A percentile compares a stretch with the other conserved stretches of the same genome.
phyloP scores from a whole-genome alignment of 2,113 vertebrate genomes.

The Sigmodon hispidus region DNA sequence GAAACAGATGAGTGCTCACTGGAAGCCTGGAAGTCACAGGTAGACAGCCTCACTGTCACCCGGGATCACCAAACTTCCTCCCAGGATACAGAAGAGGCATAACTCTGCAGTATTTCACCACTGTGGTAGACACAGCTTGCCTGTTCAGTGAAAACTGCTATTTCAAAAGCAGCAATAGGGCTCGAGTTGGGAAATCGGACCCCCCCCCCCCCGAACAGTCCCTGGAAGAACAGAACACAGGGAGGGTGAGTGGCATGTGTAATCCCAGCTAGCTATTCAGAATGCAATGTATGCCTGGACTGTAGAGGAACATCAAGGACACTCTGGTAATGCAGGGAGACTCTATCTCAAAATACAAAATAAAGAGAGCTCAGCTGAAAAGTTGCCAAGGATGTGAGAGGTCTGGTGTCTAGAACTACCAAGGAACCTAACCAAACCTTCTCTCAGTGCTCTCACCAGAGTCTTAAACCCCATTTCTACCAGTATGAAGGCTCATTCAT shows the following conservation, averaged over 20 bases:
- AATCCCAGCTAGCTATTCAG: background rate
- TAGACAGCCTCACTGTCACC: background rate
- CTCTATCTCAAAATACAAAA: background rate
- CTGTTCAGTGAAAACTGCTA: background rate
- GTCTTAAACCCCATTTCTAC: background rate
- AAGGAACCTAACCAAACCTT: background rate
- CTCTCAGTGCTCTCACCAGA: too few species aligned
- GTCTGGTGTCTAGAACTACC: background rate
- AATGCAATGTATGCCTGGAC: background rate
- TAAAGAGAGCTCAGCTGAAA: background rate
- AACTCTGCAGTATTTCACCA: too few species aligned
- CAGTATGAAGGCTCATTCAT: background rate
- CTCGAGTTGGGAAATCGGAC: background rate
- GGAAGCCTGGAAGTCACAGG: background rate
- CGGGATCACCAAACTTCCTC: background rate
- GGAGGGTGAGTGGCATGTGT: too few species aligned
- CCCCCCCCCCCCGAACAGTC: background rate
- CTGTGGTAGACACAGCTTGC: too few species aligned
- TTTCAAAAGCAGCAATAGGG: background rate
- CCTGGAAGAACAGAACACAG: too few species aligned
- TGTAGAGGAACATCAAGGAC: background rate
- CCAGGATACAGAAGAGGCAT: background rate
- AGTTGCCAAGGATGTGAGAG: background rate
- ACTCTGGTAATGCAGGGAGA: background rate
- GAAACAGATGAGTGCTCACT: accelerated